Evolutionary conservation across 2,888 invertebrate genomes (phyloP).

Genomic region (Apodemia hepburni): DNA sequence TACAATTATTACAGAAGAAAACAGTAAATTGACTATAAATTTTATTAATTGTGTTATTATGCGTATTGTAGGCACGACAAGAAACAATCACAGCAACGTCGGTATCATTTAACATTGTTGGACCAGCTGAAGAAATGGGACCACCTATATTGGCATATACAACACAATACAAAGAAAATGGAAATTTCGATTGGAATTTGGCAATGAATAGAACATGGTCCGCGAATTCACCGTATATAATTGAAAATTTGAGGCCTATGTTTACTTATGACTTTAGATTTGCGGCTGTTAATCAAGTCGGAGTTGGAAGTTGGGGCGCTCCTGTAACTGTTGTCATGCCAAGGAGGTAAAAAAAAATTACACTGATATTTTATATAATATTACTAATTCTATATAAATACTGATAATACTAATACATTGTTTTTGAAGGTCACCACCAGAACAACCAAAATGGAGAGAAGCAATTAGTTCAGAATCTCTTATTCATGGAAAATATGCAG

Average conservation of each 20-base stretch:
- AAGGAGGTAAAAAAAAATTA: slow-evolving; percentile 60
- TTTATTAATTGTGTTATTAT: slow-evolving; percentile 22
- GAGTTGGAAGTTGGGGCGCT: slow-evolving; percentile 87
- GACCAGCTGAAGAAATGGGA: slow-evolving; percentile 87
- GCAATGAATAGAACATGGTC: slow-evolving; percentile 89
- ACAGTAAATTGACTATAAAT: too few species aligned
- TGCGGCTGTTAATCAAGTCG: slow-evolving; percentile 91
- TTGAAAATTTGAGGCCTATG: slow-evolving; percentile 89
- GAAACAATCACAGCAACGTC: slow-evolving; percentile 90
- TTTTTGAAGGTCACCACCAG: slow-evolving; percentile 83
- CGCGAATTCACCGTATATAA: slow-evolving; percentile 87
- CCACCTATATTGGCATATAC: slow-evolving; percentile 87
- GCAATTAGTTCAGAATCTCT: slow-evolving; percentile 64
- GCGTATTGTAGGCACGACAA: slow-evolving; percentile 78
- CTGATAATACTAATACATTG: slow-evolving; percentile 6
- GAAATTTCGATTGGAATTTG: slow-evolving; percentile 84
- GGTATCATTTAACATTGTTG: slow-evolving; percentile 88
- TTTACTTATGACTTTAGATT: slow-evolving; percentile 91
- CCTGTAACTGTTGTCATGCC: slow-evolving; percentile 85
- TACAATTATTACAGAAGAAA: too few species aligned
- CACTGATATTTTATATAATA: too few species aligned
- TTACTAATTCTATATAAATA: neutral
- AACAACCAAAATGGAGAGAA: slow-evolving; percentile 78
- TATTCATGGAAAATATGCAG: slow-evolving; percentile 81
- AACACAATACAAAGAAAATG: slow-evolving; percentile 87